Base-by-base conservation (phyloP, 2,888 invertebrate genomes). In the Phyllotreta cruciferae region DNA sequence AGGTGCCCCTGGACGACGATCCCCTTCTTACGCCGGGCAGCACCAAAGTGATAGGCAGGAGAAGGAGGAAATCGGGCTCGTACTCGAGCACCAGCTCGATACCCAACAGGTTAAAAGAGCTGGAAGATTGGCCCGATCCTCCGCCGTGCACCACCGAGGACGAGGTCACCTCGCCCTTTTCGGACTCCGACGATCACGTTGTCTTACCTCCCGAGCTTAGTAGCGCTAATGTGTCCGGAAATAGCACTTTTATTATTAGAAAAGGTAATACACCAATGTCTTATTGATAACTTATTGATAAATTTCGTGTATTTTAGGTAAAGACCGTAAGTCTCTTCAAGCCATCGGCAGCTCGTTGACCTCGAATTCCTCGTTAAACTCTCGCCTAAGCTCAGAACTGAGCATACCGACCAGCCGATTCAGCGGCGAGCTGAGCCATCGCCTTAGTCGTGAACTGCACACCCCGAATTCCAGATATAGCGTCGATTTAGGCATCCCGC, bases 191-290 rank as follows among this genome's bases (percentile, higher is more conserved):
- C 60, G 81, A 81, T 56, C 77, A 77, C 44, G 66, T 79, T 6
- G 62, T 72, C 24, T 62, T 78, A 63, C 80, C 80, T 1, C 66
- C 76, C 1, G 81, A 79, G 69, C 73, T 83, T 13, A 75, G 75
- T 49, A 74, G 78, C 41, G 75, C 80, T 36, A 86, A 85, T 68
- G 80, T 88, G 73, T 83, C 85, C 37, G 84, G 85, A 39, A 85
- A 86, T 66, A 92, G 92, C 36, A 93, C 93, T n/a, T 93, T 93
- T 76, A 88, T 93, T 41, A 90, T 93, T 65, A 84, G 93, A 47
- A 87, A 90, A 67, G 90, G 91, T 53, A 87, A n/a, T 9, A 11
- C 24, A 45, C 10, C 41, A 41, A 41, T 7, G 3, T 10, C n/a
- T 6, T 41, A 3, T 3, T 44, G 13, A 8, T 52, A 35, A 52